These are phyloP conservation scores for Psilopsiagon aurifrons DNA, from an alignment of 2,113 vertebrate genomes.

Conservation along the genomic window DNA sequence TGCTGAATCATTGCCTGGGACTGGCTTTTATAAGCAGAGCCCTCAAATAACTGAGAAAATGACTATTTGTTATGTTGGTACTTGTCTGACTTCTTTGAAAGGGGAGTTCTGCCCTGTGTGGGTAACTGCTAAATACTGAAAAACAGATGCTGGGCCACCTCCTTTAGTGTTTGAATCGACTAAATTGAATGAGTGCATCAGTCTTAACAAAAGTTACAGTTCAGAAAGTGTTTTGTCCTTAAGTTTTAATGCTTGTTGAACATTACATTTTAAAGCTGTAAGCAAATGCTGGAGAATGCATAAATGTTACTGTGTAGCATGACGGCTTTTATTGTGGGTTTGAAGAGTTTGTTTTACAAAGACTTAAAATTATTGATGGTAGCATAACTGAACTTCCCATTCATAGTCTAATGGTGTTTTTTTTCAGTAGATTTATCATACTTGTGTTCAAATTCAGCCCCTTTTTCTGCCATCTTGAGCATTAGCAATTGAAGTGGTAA, in stretches of 20 bases:
- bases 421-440: slow-evolving; percentile 27
- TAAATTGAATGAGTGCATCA: no score
- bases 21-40: neutral
- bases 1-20: neutral
- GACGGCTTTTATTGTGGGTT: slow-evolving; percentile 21
- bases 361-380: neutral
- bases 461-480: neutral
- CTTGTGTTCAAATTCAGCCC: neutral
- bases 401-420: slow-evolving; percentile 20
- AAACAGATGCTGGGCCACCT: neutral
- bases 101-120: neutral
- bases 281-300: neutral
- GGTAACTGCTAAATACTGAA: neutral
- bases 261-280: no score
- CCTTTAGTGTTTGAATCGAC: no score
- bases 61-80: neutral
- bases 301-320: slow-evolving; percentile 25
- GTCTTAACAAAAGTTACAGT: no score
- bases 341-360: slow-evolving; percentile 28
- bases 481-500: slow-evolving; percentile 49
- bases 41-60: neutral
- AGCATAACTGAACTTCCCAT: slow-evolving; percentile 28
- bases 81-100: neutral
- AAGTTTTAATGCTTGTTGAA: no score
- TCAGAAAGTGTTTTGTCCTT: no score